Base-by-base conservation (phyloP, 2,888 invertebrate species). In the Caradrina kadenii region DNA sequence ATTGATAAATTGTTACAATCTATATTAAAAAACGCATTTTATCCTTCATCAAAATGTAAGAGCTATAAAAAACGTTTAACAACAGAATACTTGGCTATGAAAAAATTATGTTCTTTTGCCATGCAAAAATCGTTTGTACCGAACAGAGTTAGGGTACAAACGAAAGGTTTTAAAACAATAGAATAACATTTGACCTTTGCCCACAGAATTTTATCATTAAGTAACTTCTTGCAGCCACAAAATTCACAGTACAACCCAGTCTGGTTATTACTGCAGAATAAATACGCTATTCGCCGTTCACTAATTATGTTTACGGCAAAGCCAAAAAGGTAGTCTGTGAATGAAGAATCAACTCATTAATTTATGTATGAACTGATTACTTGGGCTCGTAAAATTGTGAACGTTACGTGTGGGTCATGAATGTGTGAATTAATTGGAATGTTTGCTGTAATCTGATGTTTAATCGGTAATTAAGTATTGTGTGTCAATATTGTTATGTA, bases 221-320 rank as follows among this genome's bases (percentile, higher is more conserved):
- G 45, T 73, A 15, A 62, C 63, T 73, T 58, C 22, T 62, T 49
- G 19, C 31, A 35, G 6, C 31, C 31, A 62, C 68, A 61, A 63
- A 73, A 68, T 63, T 56, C 50, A 52, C 31, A 22, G 35, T 6
- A 15, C 52, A 59, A 19, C 35, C n/a, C 45, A 61, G 48, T 50
- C n/a, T 62, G 35, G 61, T 75, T 79, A 76, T 76, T 76, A 67
- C 49, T 53, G 19, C 65, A 80, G 64, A 69, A 69, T 80, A 79
- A 80, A 76, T 73, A 72, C 52, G 49, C 55, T 64, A 26, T 19
- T 64, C 45, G 67, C 45, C 39, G 49, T 11, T 17, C 52, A 31
- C 62, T 76, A 79, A 76, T 80, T 73, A 73, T 79, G 55, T 79
- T 80, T 73, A 76, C 80, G 42, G 65, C 53, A 61, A 73, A 62